phyloP scores from a whole-genome alignment of 2,888 invertebrate species.

The Amphiduros pacificus region DNA sequence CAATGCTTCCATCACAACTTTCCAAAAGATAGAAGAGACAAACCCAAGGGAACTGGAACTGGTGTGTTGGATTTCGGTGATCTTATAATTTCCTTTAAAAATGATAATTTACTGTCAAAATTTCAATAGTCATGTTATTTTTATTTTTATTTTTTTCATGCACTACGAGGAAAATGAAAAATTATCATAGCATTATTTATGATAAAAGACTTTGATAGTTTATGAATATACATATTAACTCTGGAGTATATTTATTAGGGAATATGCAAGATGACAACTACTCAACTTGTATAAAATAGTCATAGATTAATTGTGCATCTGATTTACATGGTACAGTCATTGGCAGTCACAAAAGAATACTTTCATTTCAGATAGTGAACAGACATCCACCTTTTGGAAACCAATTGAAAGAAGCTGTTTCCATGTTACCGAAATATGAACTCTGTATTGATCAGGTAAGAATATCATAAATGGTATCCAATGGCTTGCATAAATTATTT shows the following conservation, averaged over 20 bases:
- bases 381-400: constrained; percentile 76
- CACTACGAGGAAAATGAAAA: too few species aligned
- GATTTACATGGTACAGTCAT: background rate
- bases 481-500: background rate
- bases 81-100: background rate
- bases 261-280: background rate
- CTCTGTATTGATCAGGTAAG: constrained; percentile 58
- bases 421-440: constrained; percentile 69
- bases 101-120: too few species aligned
- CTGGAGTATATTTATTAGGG: too few species aligned
- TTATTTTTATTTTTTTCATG: too few species aligned
- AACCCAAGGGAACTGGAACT: constrained; percentile 76
- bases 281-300: background rate
- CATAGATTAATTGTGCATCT: background rate
- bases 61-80: constrained; percentile 37
- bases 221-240: too few species aligned
- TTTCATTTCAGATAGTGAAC: constrained; percentile 68
- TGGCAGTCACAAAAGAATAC: background rate
- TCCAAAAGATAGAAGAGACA: constrained; percentile 68
- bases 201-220: too few species aligned
- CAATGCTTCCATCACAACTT: constrained; percentile 70
- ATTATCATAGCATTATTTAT: too few species aligned
- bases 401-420: constrained; percentile 67
- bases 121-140: too few species aligned
- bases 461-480: background rate